These are phyloP conservation scores for Dinoponera quadriceps DNA, from an alignment of 1,140 invertebrate genomes.

Conservation along the genomic window DNA sequence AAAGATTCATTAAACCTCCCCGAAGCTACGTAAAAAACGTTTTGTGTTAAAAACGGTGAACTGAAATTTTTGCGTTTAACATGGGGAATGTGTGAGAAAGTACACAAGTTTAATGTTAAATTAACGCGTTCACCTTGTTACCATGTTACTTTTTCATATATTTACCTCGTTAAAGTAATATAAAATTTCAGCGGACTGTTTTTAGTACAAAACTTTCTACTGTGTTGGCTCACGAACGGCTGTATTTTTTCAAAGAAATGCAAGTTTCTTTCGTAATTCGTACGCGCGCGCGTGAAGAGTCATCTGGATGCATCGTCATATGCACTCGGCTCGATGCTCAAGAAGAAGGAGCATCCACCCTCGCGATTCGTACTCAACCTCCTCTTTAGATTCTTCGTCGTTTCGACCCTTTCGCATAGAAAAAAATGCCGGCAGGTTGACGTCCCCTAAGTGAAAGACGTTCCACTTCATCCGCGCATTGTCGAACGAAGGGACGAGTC, in stretches of 20 bases:
- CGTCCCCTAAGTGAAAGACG: constrained; percentile 43
- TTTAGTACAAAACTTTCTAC: too few relatives aligned
- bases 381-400: constrained; percentile 45
- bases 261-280: neutral
- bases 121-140: too few relatives aligned
- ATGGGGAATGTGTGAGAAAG: too few relatives aligned
- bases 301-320: constrained; percentile 11
- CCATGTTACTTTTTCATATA: too few relatives aligned
- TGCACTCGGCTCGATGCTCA: constrained; percentile 38
- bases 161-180: too few relatives aligned
- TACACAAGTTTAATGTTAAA: too few relatives aligned
- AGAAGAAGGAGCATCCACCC: constrained; percentile 51
- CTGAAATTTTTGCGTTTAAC: too few relatives aligned
- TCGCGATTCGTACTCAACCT: constrained; percentile 45
- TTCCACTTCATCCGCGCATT: constrained; percentile 47
- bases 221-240: too few relatives aligned
- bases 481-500: constrained; percentile 56
- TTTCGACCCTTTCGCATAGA: constrained; percentile 59
- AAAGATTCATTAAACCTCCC: neutral
- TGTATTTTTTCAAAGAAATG: neutral
- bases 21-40: too few relatives aligned
- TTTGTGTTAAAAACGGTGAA: too few relatives aligned
- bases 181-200: too few relatives aligned
- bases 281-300: constrained; percentile 5
- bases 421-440: constrained; percentile 55